Evolutionary conservation across 2,113 vertebrate species (phyloP), one percentile per base, ranked within the genome.

Genomic region (Dasyprocta punctata): DNA sequence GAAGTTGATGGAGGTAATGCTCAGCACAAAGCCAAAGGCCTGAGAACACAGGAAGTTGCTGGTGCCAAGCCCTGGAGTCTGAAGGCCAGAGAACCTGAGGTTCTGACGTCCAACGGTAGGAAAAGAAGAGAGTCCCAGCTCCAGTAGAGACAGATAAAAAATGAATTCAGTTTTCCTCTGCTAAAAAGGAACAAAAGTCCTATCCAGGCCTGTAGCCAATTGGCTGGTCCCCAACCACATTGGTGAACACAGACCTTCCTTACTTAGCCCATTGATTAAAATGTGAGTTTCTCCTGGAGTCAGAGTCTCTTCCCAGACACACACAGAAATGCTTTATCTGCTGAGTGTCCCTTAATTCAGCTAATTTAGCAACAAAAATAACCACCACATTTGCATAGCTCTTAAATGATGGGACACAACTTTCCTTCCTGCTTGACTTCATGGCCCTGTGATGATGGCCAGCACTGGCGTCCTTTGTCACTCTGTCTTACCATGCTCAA

Each of bases 401-500:
- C 58, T 12, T 49, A 38, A 71, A 28, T 36, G 1, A 28, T 3
- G 28, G 12, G 33, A 14, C 73, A 38, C 12, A 38, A 7, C 14
- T 67, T 44, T 41, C 17, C 41, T 6, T 22, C 7, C 14, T 38
- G 19, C 61, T 38, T 1, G 4, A 67, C 1, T 38, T 19, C n/a
- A 28, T 9, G 1, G 5, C 8, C 1, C 3, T 33, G 0, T 17
- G 26, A n/a, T 12, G 8, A 26, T 19, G 8, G n/a, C 69, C 49
- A 41, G 12, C 14, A 24, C 7, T 2, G 5, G 11, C 67, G 16
- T 81, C 69, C 47, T 5, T 5, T 41, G 69, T 61, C 7, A 5
- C 33, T 54, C 41, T 10, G 38, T 13, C 24, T 17, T 22, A 56
- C 30, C 11, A 8, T 49, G 14, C 38, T 88, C 44, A 58, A 44